Conservation (phyloP, 2,888 invertebrate genomes). For the Lottia gigantea region DNA sequence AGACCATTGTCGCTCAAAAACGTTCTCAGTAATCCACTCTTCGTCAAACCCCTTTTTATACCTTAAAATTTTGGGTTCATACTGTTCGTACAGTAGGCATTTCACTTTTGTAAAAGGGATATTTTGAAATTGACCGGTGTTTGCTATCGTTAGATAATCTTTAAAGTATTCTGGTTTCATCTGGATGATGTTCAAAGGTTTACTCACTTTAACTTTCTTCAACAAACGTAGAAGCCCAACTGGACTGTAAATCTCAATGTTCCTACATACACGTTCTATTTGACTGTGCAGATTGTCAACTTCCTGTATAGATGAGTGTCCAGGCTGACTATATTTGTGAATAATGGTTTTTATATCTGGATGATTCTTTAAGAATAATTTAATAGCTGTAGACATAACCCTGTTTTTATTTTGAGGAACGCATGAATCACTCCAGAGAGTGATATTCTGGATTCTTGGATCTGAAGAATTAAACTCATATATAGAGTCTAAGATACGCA, state of each 20-base stretch:
- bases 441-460: neutral
- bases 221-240: neutral
- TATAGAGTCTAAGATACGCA: neutral
- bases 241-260: neutral
- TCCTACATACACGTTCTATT: neutral
- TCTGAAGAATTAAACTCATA: neutral
- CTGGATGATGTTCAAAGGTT: neutral
- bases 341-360: constrained; percentile 3
- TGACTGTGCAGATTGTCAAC: constrained; percentile 13
- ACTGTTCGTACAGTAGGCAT: neutral
- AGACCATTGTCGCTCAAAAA: neutral
- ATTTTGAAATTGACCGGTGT: neutral
- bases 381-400: constrained; percentile 10
- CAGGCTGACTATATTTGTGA: constrained; percentile 15
- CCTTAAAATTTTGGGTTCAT: neutral
- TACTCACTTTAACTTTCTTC: neutral
- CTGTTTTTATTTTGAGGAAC: constrained; percentile 15
- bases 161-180: neutral
- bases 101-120: neutral
- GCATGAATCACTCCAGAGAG: constrained; percentile 18
- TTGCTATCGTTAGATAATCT: neutral
- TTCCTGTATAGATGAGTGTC: constrained; percentile 13
- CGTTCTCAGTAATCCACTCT: neutral
- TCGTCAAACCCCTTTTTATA: neutral
- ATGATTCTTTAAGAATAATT: constrained; percentile 7